phyloP scores from a whole-genome alignment of 2,888 invertebrate genomes.

The Epiblema foenella region DNA sequence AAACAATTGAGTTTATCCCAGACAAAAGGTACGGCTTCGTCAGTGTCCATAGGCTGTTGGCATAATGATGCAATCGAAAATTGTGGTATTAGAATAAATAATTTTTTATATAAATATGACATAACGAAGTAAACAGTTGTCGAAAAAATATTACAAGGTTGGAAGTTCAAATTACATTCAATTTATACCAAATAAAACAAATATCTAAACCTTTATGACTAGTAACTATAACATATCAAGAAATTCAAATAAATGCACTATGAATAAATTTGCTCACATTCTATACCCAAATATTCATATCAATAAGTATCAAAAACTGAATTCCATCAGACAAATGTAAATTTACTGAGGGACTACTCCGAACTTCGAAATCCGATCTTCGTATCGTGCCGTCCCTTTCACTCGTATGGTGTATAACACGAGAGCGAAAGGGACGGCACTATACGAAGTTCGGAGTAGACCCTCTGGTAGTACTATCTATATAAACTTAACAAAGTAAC shows the following conservation, averaged over 20 bases:
- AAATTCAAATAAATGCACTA: slow-evolving; percentile 38
- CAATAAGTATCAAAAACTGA: not conserved
- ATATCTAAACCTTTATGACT: slow-evolving; percentile 34
- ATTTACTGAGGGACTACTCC: no score
- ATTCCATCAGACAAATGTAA: not conserved
- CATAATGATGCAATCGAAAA: not conserved
- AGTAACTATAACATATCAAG: slow-evolving; percentile 35
- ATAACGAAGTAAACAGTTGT: slow-evolving; percentile 10
- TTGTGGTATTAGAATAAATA: not conserved
- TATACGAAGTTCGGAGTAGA: no score
- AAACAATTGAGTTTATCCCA: not conserved
- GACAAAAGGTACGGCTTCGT: not conserved
- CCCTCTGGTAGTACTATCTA: no score
- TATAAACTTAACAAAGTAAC: not conserved
- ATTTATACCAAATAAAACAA: slow-evolving; percentile 23
- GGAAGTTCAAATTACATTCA: not conserved
- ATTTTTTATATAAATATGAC: not conserved
- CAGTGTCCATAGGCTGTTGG: not conserved
- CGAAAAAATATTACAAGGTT: not conserved
- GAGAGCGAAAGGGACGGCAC: no score
- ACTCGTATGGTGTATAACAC: no score
- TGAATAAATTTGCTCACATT: slow-evolving; percentile 6
- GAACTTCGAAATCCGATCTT: no score
- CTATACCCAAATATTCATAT: not conserved
- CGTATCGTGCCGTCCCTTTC: no score